Base-by-base conservation (phyloP, 2,888 invertebrate genomes). In the Heliconius aoede region DNA sequence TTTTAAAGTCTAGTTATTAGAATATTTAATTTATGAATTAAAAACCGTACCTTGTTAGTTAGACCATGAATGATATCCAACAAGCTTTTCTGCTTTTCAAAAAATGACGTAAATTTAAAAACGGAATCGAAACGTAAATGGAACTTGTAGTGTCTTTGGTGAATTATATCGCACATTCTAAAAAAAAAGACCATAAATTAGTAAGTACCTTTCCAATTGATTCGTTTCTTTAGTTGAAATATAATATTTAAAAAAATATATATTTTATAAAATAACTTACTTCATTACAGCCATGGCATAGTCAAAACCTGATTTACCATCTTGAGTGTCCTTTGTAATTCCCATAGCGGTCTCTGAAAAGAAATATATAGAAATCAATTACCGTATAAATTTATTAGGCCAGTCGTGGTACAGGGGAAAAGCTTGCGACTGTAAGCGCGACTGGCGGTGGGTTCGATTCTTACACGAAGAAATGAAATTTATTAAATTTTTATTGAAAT, bases 281-380 rank as follows among this genome's bases (percentile, higher is more conserved):
- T 97, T 97, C 96, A 97, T 97, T 0, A 97, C 97, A 79, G 97
- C 97, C 96, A 97, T 96, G 8, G 97, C 97, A 84, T 97, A 97
- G 84, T 97, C 97, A 85, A 96, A 97, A 73, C 97, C 97, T 84
- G 95, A 69, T 69, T 69, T 91, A 87, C 95, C 95, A 86, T 96
- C 95, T 88, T 97, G 96, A 60, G 96, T 96, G 82, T 95, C 95
- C 86, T 96, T 97, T 76, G 96, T 96, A 0, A 97, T 96, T 32
- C 97, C 97, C 97, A 97, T 97, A 0, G 97, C 97, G 21, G 97
- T 97, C 93, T 97, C 97, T 96, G 88, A 28, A 73, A 64, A 26
- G 55, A 61, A 62, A 62, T 72, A 21, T 24, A 73, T 24, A 15
- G 18, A 36, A 21, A 65, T 51, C 28, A 58, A 26, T 26, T 1